Conservation (phyloP, 2,888 invertebrate genomes). For the Chorisops tibialis region DNA sequence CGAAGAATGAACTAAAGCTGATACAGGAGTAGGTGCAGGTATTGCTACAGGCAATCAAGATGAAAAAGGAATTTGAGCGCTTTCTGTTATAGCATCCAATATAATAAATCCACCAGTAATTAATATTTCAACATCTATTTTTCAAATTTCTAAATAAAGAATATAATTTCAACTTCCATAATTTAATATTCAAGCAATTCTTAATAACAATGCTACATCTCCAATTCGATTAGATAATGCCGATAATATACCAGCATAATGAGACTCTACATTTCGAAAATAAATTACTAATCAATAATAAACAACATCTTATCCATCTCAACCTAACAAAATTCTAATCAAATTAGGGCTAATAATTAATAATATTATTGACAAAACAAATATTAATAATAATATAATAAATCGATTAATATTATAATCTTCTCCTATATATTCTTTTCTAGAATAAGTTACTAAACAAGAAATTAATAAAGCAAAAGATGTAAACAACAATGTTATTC, state of each 20-base stretch:
- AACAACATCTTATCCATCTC: too few species aligned
- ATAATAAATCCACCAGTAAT: conserved; percentile 53
- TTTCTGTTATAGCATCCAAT: conserved; percentile 67
- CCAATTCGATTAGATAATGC: conserved; percentile 71
- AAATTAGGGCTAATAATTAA: too few species aligned
- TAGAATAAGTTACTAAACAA: conserved; percentile 63
- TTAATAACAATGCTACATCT: conserved; percentile 64
- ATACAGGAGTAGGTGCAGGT: conserved; percentile 69
- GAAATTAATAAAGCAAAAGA: conserved; percentile 65
- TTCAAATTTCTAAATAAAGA: conserved; percentile 56
- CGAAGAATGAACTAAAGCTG: conserved; percentile 71
- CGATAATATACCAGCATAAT: conserved; percentile 69
- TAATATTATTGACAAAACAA: too few species aligned
- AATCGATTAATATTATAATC: too few species aligned
- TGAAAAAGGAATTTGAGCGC: conserved; percentile 78
- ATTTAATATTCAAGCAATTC: conserved; percentile 59
- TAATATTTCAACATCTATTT: conserved; percentile 51
- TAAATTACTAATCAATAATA: conserved; percentile 64
- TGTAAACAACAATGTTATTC: conserved; percentile 63
- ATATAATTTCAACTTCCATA: conserved; percentile 58
- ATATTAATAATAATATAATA: too few species aligned
- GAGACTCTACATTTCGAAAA: conserved; percentile 61
- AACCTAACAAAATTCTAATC: too few species aligned
- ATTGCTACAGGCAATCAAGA: conserved; percentile 72
- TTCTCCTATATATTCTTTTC: too few species aligned